These are phyloP conservation scores for Actinopyga echinites DNA, from an alignment of 53 echinoderm and acorn worm genomes.

Conservation along the genomic window DNA sequence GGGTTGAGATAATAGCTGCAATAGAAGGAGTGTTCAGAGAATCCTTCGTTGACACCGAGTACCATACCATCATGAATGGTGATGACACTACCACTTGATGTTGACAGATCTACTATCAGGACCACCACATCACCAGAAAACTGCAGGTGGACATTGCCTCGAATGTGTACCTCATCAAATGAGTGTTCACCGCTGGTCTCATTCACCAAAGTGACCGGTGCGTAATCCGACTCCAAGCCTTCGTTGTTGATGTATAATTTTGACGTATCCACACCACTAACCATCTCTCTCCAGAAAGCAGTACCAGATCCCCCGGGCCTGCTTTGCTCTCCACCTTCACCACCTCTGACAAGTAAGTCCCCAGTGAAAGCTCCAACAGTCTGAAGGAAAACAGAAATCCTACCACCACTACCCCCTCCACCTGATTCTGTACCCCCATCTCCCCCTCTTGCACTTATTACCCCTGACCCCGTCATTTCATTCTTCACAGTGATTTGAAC, in stretches of 20 bases:
- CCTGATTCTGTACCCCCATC: constrained; percentile 61
- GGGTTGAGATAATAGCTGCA: constrained; percentile 76
- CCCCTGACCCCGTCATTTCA: constrained; percentile 67
- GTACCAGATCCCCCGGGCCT: constrained; percentile 81
- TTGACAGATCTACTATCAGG: background rate
- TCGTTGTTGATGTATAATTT: constrained; percentile 74
- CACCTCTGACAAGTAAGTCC: constrained; percentile 63
- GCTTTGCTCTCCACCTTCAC: constrained; percentile 42
- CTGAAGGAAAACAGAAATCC: constrained; percentile 54
- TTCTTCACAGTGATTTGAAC: constrained; percentile 51
- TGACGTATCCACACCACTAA: constrained; percentile 49
- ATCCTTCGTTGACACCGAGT: constrained; percentile 64
- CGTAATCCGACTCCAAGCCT: constrained; percentile 13
- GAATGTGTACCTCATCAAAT: constrained; percentile 76
- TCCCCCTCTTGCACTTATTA: constrained; percentile 60
- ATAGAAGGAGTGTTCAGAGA: constrained; percentile 48
- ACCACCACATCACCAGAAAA: constrained; percentile 56
- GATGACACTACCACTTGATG: constrained; percentile 44
- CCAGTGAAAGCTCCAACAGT: constrained; percentile 66
- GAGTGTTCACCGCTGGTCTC: constrained; percentile 65
- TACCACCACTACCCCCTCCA: constrained; percentile 90
- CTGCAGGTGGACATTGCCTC: constrained; percentile 60
- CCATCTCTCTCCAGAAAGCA: constrained; percentile 44
- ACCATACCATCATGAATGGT: constrained; percentile 80
- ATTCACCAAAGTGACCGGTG: constrained; percentile 61